These are phyloP conservation scores for Avahi laniger DNA, from an alignment of 2,797 vertebrate species.

Conservation along the genomic window DNA sequence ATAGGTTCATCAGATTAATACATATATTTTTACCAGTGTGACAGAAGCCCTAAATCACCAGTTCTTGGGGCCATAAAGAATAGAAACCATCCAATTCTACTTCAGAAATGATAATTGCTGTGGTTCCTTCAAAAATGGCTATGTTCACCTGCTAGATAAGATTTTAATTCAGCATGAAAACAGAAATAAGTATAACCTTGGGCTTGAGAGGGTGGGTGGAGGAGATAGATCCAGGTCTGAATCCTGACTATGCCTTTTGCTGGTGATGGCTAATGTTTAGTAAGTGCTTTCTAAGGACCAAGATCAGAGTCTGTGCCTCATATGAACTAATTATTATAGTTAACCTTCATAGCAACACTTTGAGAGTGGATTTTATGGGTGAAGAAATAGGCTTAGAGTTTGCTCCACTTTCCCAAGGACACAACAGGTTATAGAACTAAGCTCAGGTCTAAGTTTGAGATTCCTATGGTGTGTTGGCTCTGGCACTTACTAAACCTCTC, in stretches of 20 bases:
- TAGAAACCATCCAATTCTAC: not conserved
- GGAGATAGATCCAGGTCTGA: not conserved
- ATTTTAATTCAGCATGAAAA: conserved; percentile 28
- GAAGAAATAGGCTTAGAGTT: not conserved
- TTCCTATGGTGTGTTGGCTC: not conserved
- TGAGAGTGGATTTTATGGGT: not conserved
- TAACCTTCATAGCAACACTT: not conserved
- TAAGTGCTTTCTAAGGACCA: not conserved
- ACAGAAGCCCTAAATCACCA: not conserved
- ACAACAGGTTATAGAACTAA: not conserved
- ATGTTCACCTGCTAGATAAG: not conserved
- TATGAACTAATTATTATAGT: not conserved
- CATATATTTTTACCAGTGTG: not conserved
- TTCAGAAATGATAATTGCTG: not conserved
- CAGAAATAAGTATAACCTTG: not conserved
- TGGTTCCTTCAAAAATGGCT: not conserved
- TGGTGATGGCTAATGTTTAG: not conserved
- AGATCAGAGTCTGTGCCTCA: not conserved
- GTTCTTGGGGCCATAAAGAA: not conserved
- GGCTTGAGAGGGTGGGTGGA: not conserved
- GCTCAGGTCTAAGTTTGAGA: not conserved
- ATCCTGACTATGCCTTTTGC: not conserved
- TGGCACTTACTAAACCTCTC: not conserved
- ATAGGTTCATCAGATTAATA: not conserved
- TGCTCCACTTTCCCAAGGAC: not conserved